A percentile compares a stretch with the other conserved stretches of the same genome.
Evolutionary conservation across 1,140 invertebrate genomes (phyloP).

Genomic region (Mesaphorura yosii): DNA sequence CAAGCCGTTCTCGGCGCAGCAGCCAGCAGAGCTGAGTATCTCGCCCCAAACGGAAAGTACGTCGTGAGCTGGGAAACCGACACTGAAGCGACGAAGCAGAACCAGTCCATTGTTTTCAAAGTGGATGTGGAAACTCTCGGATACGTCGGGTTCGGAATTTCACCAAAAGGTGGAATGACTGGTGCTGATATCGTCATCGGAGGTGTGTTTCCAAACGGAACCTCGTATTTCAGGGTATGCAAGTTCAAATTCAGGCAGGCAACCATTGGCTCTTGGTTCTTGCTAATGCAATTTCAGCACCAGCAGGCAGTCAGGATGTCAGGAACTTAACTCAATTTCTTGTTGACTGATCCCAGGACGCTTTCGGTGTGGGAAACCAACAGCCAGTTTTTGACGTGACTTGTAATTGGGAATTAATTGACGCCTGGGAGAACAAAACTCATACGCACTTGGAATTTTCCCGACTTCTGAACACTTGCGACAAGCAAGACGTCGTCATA

Average conservation of each 20-base stretch:
- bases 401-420: background rate
- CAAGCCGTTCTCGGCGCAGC: background rate
- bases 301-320: background rate
- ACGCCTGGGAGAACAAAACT: slow-evolving; percentile 8
- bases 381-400: background rate
- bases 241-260: no score
- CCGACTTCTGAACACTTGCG: slow-evolving; percentile 6
- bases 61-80: background rate
- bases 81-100: background rate
- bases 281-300: background rate
- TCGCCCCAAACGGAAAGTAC: background rate
- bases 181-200: slow-evolving; percentile 7
- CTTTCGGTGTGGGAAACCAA: slow-evolving; percentile 1
- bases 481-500: slow-evolving; percentile 4
- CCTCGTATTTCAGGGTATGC: slow-evolving; percentile 2
- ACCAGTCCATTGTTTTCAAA: background rate
- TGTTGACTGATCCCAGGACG: slow-evolving; percentile 4
- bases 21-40: background rate
- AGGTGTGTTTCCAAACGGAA: background rate
- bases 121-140: background rate
- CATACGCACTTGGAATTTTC: slow-evolving; percentile 3
- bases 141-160: slow-evolving; percentile 12
- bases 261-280: no score
- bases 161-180: slow-evolving; percentile 2
- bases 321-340: background rate